Conservation (phyloP, 2,888 invertebrate species). For the Deroplatys truncata region DNA sequence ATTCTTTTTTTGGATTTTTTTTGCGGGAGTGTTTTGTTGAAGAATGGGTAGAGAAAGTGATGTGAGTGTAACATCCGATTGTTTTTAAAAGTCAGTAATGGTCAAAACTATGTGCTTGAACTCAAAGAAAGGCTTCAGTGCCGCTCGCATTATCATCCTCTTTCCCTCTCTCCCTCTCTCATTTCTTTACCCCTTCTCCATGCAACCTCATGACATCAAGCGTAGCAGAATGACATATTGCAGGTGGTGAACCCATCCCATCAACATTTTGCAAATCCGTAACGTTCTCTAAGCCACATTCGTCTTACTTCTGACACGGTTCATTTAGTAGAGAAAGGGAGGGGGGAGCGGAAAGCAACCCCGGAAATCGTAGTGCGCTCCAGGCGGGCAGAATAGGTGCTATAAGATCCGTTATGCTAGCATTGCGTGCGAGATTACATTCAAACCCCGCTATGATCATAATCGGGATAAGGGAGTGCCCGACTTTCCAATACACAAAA, state of each 20-base stretch:
- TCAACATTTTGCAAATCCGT: neutral
- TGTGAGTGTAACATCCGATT: no score
- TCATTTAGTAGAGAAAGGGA: neutral
- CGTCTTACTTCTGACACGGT: neutral
- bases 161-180: neutral
- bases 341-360: neutral
- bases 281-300: neutral
- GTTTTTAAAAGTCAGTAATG: no score
- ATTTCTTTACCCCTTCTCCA: neutral
- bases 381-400: neutral
- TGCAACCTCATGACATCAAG: neutral
- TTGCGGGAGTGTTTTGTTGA: no score
- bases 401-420: neutral
- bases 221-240: neutral
- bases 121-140: no score
- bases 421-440: neutral
- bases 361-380: neutral
- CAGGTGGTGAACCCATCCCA: neutral
- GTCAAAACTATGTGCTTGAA: no score
- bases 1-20: no score
- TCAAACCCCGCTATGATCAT: neutral
- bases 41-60: no score
- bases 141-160: neutral
- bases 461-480: neutral
- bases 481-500: neutral